Conservation (phyloP, 2,888 invertebrate species). For the Rhagophthalmus giganteus region DNA sequence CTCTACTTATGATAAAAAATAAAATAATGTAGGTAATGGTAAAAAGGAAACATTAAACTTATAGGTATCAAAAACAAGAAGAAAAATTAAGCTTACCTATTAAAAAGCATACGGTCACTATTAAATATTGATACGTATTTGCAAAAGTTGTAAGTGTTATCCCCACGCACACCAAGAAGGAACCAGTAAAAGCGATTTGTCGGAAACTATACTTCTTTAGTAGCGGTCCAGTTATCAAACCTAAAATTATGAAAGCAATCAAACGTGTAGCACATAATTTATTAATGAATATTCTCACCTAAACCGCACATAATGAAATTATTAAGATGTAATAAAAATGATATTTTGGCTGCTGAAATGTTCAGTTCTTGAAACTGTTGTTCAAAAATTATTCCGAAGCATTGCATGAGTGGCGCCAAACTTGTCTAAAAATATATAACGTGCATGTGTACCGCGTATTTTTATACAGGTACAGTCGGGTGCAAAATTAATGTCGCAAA, state of each 20-base stretch:
- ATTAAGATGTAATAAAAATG: slow-evolving; percentile 54
- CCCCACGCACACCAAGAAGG: slow-evolving; percentile 51
- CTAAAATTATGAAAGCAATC: slow-evolving; percentile 43
- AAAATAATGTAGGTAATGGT: no score
- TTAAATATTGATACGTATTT: slow-evolving; percentile 49
- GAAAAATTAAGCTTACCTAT: no score
- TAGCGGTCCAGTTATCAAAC: slow-evolving; percentile 55
- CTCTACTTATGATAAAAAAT: no score
- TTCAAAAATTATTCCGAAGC: slow-evolving; percentile 55
- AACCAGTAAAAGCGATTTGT: slow-evolving; percentile 52
- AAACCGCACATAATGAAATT: slow-evolving; percentile 53
- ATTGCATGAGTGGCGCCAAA: slow-evolving; percentile 52
- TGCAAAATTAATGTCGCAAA: no score
- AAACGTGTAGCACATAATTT: no score
- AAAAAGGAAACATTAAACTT: no score
- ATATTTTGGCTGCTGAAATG: slow-evolving; percentile 52
- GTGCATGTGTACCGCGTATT: neutral
- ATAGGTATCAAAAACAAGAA: no score
- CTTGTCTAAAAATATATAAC: slow-evolving; percentile 45
- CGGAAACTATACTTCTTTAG: slow-evolving; percentile 53
- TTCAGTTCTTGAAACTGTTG: slow-evolving; percentile 49
- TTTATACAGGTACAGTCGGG: no score
- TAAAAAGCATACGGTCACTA: slow-evolving; percentile 52
- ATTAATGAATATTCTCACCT: slow-evolving; percentile 44
- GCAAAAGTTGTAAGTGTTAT: slow-evolving; percentile 54